Conservation (phyloP, 2,113 vertebrate genomes). For the Sarotherodon lohbergeri region DNA sequence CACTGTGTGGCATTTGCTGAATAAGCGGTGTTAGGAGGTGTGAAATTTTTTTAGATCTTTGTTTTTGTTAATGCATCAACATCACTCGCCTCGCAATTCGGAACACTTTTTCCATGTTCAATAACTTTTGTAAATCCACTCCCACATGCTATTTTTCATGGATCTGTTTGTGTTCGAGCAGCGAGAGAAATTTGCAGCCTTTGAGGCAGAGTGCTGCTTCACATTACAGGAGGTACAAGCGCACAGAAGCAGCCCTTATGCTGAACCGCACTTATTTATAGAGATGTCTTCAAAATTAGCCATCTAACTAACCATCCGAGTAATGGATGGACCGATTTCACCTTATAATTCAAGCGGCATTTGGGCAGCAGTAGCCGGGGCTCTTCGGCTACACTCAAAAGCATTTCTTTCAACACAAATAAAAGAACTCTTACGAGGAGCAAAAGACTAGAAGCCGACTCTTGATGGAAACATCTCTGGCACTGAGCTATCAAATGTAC, state of each 20-base stretch:
- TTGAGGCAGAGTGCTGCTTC: not conserved
- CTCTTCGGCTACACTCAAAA: not conserved
- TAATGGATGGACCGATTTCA: constrained; percentile 28
- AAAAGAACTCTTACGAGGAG: not conserved
- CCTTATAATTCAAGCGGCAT: constrained; percentile 22
- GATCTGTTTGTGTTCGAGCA: constrained; percentile 17
- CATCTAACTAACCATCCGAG: constrained; percentile 28
- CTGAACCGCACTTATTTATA: constrained; percentile 9
- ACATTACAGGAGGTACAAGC: not conserved
- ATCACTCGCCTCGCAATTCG: not conserved
- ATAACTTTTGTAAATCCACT: not conserved
- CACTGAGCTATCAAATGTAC: not conserved
- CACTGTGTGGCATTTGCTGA: constrained; percentile 4
- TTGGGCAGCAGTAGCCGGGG: not conserved
- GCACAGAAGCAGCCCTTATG: not conserved
- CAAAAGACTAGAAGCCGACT: not conserved
- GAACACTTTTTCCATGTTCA: not conserved
- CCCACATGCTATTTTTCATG: not conserved
- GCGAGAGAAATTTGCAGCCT: not conserved
- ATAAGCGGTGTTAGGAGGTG: not conserved
- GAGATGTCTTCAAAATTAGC: constrained; percentile 17
- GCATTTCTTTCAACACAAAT: constrained; percentile 1
- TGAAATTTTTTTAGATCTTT: not conserved
- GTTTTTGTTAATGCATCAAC: not conserved
- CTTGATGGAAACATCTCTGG: not conserved